Evolutionary conservation across 2,888 invertebrate genomes (phyloP), one percentile per base, ranked within the genome.

Genomic region (Belgica antarctica): DNA sequence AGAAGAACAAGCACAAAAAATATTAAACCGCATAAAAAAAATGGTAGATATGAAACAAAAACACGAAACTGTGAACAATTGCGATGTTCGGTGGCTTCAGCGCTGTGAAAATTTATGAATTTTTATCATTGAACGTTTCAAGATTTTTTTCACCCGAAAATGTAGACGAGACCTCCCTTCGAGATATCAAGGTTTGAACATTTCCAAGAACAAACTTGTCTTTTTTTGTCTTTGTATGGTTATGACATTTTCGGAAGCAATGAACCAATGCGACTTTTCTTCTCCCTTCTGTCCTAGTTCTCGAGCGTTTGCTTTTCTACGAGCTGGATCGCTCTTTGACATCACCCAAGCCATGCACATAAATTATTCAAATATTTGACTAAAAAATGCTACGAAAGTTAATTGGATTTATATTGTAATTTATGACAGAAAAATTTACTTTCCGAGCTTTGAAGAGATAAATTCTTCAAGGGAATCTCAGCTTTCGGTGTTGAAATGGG

Each of bases 341-440:
- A 62, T 62, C 28, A 62, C 22, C 31, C 61, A 61, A 61, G 34
- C 34, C 62, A 62, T 63, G 41, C 25, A 24, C 65, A 65, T 65
- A 65, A 65, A 65, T 65, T 65, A 65, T 65, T 65, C 46, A 47
- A 15, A 36, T 36, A 46, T 46, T 65, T 62, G 47, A 27, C 24
- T 46, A n/a, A 46, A 47, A 65, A 65, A 65, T 46, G 65, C 24
- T 46, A 47, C 46, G 28, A 65, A 46, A 65, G 46, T 27, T 65
- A 65, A 65, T 65, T 65, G 65, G 65, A 65, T 65, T 65, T 47
- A 27, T 36, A 47, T 47, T 65, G 47, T 65, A 65, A 65, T 47
- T 65, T 65, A 65, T 65, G 65, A 65, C 65, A 52, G 52, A 22
- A 52, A 52, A 52, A 41, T 41, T 52, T 52, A 12, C 52, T n/a